Conservation (phyloP, 2,113 vertebrate genomes). For the Seriola rivoliana region DNA sequence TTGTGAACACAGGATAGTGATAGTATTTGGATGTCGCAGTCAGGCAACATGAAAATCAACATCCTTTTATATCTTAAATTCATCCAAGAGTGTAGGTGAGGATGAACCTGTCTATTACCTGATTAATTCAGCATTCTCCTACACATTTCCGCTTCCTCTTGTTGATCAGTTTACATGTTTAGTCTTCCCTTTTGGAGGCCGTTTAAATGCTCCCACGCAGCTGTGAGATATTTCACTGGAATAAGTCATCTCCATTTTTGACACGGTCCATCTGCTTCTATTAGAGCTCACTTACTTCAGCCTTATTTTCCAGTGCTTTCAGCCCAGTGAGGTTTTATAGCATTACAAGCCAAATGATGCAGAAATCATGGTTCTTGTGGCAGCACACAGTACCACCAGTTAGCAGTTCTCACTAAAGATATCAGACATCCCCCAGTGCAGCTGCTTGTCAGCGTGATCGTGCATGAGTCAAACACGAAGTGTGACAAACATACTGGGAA, state of each 20-base stretch:
- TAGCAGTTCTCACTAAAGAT: constrained; percentile 28
- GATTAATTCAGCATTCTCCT: background rate
- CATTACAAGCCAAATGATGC: constrained; percentile 47
- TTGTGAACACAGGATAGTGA: constrained; percentile 12
- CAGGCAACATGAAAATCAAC: constrained; percentile 6
- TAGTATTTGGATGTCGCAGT: background rate
- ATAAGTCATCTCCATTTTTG: constrained; percentile 36
- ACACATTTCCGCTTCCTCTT: background rate
- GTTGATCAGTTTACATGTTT: constrained; percentile 32
- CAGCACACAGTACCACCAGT: constrained; percentile 19
- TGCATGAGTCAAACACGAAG: constrained; percentile 12
- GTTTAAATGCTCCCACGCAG: constrained; percentile 35
- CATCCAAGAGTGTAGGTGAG: background rate
- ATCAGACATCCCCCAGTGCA: constrained; percentile 5
- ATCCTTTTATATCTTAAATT: background rate
- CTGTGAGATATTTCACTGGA: constrained; percentile 50
- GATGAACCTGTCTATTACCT: background rate
- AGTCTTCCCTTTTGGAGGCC: background rate
- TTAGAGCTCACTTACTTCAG: constrained; percentile 40
- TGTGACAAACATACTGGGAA: constrained; percentile 22
- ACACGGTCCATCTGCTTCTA: constrained; percentile 54
- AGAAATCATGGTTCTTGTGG: constrained; percentile 19
- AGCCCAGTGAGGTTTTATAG: constrained; percentile 33
- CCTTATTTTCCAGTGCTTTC: constrained; percentile 32
- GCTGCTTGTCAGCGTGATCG: constrained; percentile 25